Conservation (phyloP, 2,888 invertebrate species). For the Vannuccia rotundouncinata region DNA sequence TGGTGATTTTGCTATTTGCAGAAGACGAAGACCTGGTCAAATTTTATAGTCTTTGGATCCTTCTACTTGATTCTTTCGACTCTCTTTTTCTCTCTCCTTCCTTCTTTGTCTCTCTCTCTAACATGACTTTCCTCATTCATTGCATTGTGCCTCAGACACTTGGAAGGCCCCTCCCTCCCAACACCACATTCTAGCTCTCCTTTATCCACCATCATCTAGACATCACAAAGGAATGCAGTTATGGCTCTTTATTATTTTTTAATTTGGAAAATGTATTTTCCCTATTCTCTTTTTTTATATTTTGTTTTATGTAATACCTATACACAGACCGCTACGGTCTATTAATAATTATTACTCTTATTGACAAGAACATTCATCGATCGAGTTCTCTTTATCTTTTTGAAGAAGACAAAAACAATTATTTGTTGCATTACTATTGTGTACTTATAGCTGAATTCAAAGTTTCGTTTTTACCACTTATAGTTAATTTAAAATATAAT, state of each 20-base stretch:
- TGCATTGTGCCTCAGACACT: constrained; percentile 33
- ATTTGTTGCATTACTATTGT: background rate
- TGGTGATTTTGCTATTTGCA: background rate
- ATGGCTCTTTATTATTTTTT: constrained; percentile 21
- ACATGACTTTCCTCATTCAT: constrained; percentile 8
- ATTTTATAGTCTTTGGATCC: background rate
- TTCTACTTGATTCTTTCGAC: background rate
- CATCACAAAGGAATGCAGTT: background rate
- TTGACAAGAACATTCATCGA: too few relatives aligned
- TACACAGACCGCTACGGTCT: too few relatives aligned
- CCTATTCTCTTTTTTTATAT: constrained; percentile 34
- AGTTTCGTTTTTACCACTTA: background rate
- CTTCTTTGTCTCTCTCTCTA: constrained; percentile 7
- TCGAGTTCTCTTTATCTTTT: background rate
- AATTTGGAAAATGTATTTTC: constrained; percentile 22
- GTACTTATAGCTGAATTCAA: background rate
- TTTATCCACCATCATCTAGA: constrained; percentile 18
- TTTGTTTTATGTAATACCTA: background rate
- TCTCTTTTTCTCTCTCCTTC: background rate
- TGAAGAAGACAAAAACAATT: background rate
- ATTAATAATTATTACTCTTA: too few relatives aligned
- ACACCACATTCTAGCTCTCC: background rate
- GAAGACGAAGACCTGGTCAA: too few relatives aligned
- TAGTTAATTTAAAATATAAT: background rate
- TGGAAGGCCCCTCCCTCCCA: constrained; percentile 14